Base-by-base conservation (phyloP, 1,140 invertebrate species). In the Sinonovacula constricta region DNA sequence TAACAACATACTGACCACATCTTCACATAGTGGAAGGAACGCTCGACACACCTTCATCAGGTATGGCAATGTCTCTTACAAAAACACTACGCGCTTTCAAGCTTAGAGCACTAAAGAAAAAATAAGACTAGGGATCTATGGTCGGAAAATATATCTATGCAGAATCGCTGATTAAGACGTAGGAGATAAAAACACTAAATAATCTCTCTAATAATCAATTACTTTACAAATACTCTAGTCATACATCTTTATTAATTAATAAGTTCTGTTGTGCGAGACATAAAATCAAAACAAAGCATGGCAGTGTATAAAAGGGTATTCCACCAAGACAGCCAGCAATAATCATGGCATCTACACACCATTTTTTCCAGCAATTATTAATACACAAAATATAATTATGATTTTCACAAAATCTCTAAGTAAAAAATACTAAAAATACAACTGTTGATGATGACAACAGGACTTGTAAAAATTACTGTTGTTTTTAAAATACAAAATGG, bases 11-110 rank as follows among this genome's bases (percentile, higher is more conserved):
- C 94, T 94, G 0, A 96, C 94, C 7, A 96, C 95, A 85, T 99
- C 97, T 79, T 98, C 97, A 34, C 95, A 94, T 2, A 99, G 92
- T 1, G 97, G 96, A 28, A 97, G 98, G 91, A 99, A 99, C 0
- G 97, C 97, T 79, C 95, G 93, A 85, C 96, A 97, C 80, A 99
- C 96, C 49, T 95, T 91, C 1, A 96, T 95, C 28, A 99, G 91
- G 0, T 96, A 95, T 39, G 96, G 95, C 49, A 99, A 89, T 5
- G 96, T 94, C 18, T 95, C 94, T 81, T 95, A 93, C 86, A 98
- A 97, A 68, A 98, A 93, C 86, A 95, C 93, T 10, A 95, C 92
- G 70, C 96, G 93, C 81, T 95, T 93, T 65, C 94, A 93, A 77
- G 94, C 94, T 2, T 96, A 95, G 31, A 98, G 91, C 54, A 97